phyloP scores from a whole-genome alignment of 2,113 vertebrate species.

The Hippocampus abdominalis region DNA sequence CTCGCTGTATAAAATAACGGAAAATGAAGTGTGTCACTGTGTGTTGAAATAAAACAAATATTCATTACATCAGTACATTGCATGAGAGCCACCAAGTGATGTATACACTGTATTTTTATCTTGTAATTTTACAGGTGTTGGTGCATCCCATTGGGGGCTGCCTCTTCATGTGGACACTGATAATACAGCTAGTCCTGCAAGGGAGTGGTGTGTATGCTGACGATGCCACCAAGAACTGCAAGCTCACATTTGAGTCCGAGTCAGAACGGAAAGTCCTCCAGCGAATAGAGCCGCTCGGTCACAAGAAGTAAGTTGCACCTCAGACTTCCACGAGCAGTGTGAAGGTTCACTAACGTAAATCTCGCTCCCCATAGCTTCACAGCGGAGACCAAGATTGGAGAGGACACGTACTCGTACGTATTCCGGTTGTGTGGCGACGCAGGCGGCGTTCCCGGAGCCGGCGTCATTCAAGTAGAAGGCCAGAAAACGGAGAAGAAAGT shows the following conservation, averaged over 20 bases:
- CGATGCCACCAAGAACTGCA: conserved; percentile 50
- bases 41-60: too few relatives aligned
- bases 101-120: neutral
- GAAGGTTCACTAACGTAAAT: neutral
- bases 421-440: conserved; percentile 87
- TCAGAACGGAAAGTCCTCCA: conserved; percentile 46
- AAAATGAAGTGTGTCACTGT: too few relatives aligned
- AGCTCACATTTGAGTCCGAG: conserved; percentile 6
- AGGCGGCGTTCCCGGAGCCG: conserved; percentile 61
- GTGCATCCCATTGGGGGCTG: conserved; percentile 13
- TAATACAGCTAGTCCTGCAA: conserved; percentile 51
- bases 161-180: conserved; percentile 44
- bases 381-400: rapidly evolving
- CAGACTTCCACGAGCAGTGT: neutral
- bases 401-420: conserved; percentile 71
- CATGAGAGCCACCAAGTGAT: neutral
- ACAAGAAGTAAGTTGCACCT: conserved; percentile 57
- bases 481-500: conserved; percentile 1
- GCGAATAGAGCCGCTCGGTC: conserved; percentile 57
- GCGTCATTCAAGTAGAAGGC: conserved; percentile 75
- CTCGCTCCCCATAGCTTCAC: conserved; percentile 44
- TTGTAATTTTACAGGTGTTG: conserved; percentile 23
- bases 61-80: too few relatives aligned
- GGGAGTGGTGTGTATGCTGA: conserved; percentile 22
- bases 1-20: too few relatives aligned